Evolutionary conservation across 1,140 invertebrate genomes (phyloP).

Genomic region (Xylocopa sonorina): DNA sequence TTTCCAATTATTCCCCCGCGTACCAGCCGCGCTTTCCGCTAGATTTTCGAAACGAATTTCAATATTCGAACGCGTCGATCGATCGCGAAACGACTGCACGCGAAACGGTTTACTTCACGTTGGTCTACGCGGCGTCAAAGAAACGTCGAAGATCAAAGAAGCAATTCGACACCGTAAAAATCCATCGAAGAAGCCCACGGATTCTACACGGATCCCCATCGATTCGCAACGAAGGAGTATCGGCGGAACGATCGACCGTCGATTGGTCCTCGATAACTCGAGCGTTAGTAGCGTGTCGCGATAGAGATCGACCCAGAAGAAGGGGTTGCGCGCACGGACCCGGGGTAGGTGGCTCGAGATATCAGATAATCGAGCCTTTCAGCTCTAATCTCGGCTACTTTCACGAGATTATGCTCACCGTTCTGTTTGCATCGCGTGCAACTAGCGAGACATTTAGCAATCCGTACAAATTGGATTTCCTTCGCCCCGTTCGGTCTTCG

Average conservation of each 20-base stretch:
- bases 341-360: not conserved
- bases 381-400: slow-evolving; percentile 38
- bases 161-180: not conserved
- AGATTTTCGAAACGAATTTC: too few relatives aligned
- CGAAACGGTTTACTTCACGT: too few relatives aligned
- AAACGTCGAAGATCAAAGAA: not conserved
- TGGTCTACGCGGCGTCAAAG: not conserved
- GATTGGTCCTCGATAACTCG: not conserved
- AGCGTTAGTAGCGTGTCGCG: not conserved
- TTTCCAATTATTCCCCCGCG: too few relatives aligned
- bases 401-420: slow-evolving; percentile 43
- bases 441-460: slow-evolving; percentile 45
- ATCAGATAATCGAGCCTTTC: slow-evolving; percentile 42
- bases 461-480: slow-evolving; percentile 49
- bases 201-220: not conserved
- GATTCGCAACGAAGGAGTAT: slow-evolving; percentile 3
- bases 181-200: not conserved
- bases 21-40: too few relatives aligned
- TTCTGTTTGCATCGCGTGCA: slow-evolving; percentile 42
- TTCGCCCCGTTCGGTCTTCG: not conserved
- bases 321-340: too few relatives aligned
- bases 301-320: slow-evolving; percentile 5
- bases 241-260: not conserved
- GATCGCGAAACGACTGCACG: too few relatives aligned
- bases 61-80: too few relatives aligned